A percentile compares a stretch with the other conserved stretches of the same genome.
phyloP scores from a whole-genome alignment of 1,140 invertebrate species.

The Drosophila bocki region DNA sequence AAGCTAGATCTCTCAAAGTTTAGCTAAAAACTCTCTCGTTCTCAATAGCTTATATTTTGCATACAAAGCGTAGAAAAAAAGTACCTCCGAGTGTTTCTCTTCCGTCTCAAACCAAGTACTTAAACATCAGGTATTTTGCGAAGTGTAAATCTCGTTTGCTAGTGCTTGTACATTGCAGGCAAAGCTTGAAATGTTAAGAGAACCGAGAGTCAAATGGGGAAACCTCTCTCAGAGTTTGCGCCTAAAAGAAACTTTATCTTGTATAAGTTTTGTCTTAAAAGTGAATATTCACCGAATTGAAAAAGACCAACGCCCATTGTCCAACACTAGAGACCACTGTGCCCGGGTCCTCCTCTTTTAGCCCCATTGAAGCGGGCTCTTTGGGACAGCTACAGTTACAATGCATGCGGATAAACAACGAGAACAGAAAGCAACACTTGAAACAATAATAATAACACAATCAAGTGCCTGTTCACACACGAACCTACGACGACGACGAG shows the following conservation, averaged over 20 bases:
- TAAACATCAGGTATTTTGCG: too few relatives aligned
- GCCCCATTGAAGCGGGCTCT: conserved; percentile 17
- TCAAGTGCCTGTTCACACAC: conserved; percentile 80
- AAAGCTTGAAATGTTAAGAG: not conserved
- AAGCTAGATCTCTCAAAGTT: too few relatives aligned
- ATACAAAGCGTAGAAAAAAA: too few relatives aligned
- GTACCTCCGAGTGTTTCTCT: too few relatives aligned
- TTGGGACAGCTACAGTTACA: conserved; percentile 65
- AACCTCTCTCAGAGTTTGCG: not conserved
- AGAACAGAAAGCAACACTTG: conserved; percentile 72
- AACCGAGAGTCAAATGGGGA: too few relatives aligned
- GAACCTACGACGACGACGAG: conserved; percentile 16
- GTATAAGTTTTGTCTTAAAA: not conserved
- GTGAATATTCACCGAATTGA: not conserved
- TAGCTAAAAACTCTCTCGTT: too few relatives aligned
- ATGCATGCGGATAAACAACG: conserved; percentile 77
- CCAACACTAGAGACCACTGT: conserved; percentile 22
- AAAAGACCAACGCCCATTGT: conserved; percentile 27
- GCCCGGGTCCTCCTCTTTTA: conserved; percentile 9
- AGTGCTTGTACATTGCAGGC: not conserved
- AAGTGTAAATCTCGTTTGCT: too few relatives aligned
- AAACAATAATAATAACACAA: conserved; percentile 84
- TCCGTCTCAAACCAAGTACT: too few relatives aligned
- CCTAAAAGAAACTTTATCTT: not conserved
- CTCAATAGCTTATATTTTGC: too few relatives aligned